Evolutionary conservation across 2,797 vertebrate genomes (phyloP), one percentile per base, ranked within the genome.

Genomic region (Lagocephalus sceleratus): DNA sequence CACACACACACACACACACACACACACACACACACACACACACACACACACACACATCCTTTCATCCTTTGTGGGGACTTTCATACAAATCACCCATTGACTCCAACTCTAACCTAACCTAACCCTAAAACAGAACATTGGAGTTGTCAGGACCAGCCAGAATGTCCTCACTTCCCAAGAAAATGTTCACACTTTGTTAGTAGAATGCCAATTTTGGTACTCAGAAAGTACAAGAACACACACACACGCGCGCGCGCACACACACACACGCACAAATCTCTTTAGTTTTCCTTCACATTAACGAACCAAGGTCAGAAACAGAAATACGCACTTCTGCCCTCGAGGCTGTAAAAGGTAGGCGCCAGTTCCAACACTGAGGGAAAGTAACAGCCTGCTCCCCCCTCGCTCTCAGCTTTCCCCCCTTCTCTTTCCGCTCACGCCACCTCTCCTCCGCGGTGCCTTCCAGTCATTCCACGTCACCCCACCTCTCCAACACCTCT

Each of bases 361-460:
- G 64, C 59, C 74, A 56, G 66, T 50, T 58, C 66, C 57, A 56
- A 44, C 64, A 54, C 65, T 55, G 54, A 55, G 67, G 63, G 68
- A 70, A 63, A 73, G 70, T 71, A 77, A 71, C 65, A 69, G 63
- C 66, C 68, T 60, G 41, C 68, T 75, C 71, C 75, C 69, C 64
- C 67, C 40, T 5, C 10, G 58, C 53, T 51, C 65, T 47, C 8
- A 38, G 44, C 62, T 53, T 50, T 62, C 49, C 53, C 52, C 48
- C 54, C 51, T 61, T 32, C 58, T 59, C 45, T 44, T 54, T n/a
- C 56, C 3, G 47, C 66, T 69, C 38, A 16, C 44, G 51, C 47
- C 49, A 66, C 47, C 29, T 53, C 44, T 58, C 53, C 63, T 54
- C 51, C 20, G 29, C 9, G 25, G 17, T 51, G 66, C 60, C 45